Base-by-base conservation (phyloP, 2,113 vertebrate species). In the Brevimyrus niger region DNA sequence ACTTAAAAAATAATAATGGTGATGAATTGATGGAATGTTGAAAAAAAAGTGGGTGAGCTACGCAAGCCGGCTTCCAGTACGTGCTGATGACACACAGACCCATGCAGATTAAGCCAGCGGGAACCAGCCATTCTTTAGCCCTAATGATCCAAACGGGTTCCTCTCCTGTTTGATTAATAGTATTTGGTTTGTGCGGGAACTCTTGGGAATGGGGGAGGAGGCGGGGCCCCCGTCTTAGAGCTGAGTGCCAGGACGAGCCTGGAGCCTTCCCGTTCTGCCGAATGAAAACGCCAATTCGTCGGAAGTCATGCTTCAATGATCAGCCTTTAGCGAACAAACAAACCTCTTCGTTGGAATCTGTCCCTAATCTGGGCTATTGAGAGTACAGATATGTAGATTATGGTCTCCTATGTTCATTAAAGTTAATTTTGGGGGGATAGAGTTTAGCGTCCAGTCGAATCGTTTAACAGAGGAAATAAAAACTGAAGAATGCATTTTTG, bases 131-230 rank as follows among this genome's bases (percentile, higher is more conserved):
- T 90, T 82, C 47, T 80, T 21, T 69, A 76, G 85, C n/a, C 46
- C 55, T 73, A 90, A 83, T 86, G 88, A 82, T 88, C 85, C 48
- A 86, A 76, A 73, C 5, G 86, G 51, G 65, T 31, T 73, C 88
- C n/a, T 89, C 42, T 35, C 44, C 27, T 80, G 47, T 87, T 86
- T 91, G 90, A 91, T 90, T 88, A 90, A 90, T 88, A 89, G 42
- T 89, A 82, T 90, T 89, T 82, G 89, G 90, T 58, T 88, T 89
- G 87, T 87, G 35, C 44, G 11, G 55, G 46, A 55, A 87, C 86
- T 46, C 48, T 38, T 19, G 42, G 44, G 42, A 23, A 3, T 17
- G 27, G 48, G 85, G 85, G 31, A 19, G 50, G 47, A 23, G 38
- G 31, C 1, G 5, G n/a, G 47, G 48, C 35, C 27, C 10, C 61